phyloP scores from a whole-genome alignment of 2,888 invertebrate species.

The Halictus quadricinctus region DNA sequence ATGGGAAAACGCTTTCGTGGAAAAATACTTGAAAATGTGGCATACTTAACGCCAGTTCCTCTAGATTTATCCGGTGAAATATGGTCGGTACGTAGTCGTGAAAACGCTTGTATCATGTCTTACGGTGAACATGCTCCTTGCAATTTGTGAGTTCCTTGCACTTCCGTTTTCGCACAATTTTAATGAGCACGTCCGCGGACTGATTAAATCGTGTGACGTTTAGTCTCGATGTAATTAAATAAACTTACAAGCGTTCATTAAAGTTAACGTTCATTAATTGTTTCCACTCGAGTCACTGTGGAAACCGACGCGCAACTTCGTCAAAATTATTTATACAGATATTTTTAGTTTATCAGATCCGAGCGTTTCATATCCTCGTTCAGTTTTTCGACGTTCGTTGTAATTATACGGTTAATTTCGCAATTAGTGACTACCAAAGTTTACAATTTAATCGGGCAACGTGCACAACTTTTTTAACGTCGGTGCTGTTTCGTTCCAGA shows the following conservation, averaged over 20 bases:
- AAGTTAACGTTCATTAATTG: constrained; percentile 37
- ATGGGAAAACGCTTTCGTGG: neutral
- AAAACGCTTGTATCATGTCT: constrained; percentile 9
- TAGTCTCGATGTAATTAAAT: constrained; percentile 39
- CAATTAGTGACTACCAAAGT: neutral
- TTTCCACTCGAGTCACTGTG: neutral
- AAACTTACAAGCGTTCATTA: constrained; percentile 30
- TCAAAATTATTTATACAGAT: neutral
- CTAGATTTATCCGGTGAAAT: neutral
- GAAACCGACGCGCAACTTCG: neutral
- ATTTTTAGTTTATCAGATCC: neutral
- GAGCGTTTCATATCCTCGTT: neutral
- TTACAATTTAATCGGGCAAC: neutral
- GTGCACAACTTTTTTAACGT: neutral
- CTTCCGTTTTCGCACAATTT: constrained; percentile 45
- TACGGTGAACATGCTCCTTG: constrained; percentile 2
- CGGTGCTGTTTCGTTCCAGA: neutral
- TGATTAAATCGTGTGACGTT: constrained; percentile 50
- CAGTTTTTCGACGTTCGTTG: neutral
- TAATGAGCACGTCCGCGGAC: constrained; percentile 33
- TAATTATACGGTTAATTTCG: neutral
- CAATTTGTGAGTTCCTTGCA: constrained; percentile 42
- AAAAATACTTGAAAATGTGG: neutral
- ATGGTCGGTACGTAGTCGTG: neutral
- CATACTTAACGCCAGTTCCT: neutral